phyloP scores from a whole-genome alignment of 2,797 vertebrate genomes.

The Anniella stebbinsi region DNA sequence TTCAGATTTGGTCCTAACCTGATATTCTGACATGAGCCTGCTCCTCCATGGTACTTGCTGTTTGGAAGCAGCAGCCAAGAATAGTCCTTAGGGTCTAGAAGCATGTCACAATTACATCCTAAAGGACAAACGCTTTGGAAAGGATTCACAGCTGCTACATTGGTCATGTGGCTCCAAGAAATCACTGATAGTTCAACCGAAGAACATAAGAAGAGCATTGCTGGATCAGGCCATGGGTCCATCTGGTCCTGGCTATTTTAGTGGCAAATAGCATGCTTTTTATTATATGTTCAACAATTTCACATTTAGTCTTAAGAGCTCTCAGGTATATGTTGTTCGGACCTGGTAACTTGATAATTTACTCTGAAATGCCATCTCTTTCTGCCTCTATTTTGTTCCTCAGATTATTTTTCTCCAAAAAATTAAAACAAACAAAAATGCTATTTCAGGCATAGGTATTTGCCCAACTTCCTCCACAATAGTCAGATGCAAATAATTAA shows the following conservation, averaged over 20 bases:
- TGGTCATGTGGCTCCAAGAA: conserved; percentile 4
- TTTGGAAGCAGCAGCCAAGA: conserved; percentile 40
- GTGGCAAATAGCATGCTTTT: too few species aligned
- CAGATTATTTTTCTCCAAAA: not conserved
- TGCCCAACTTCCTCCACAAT: not conserved
- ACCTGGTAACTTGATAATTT: not conserved
- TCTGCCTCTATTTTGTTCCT: not conserved
- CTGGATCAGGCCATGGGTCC: not conserved
- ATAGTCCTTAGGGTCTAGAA: conserved; percentile 5
- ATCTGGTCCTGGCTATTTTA: not conserved
- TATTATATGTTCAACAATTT: not conserved
- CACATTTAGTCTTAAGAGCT: not conserved
- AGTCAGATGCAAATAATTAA: not conserved
- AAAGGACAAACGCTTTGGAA: conserved; percentile 12
- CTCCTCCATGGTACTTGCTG: not conserved
- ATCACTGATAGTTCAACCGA: not conserved
- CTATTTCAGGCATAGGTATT: not conserved
- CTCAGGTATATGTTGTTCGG: not conserved
- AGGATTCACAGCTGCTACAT: conserved; percentile 34
- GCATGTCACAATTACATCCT: conserved; percentile 20
- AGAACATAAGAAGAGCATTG: not conserved
- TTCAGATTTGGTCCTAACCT: conserved; percentile 47
- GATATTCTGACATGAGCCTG: conserved; percentile 7
- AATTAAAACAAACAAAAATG: not conserved
- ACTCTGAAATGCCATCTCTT: not conserved